Base-by-base conservation (phyloP, 2,888 invertebrate genomes). In the Drosophila cognata region DNA sequence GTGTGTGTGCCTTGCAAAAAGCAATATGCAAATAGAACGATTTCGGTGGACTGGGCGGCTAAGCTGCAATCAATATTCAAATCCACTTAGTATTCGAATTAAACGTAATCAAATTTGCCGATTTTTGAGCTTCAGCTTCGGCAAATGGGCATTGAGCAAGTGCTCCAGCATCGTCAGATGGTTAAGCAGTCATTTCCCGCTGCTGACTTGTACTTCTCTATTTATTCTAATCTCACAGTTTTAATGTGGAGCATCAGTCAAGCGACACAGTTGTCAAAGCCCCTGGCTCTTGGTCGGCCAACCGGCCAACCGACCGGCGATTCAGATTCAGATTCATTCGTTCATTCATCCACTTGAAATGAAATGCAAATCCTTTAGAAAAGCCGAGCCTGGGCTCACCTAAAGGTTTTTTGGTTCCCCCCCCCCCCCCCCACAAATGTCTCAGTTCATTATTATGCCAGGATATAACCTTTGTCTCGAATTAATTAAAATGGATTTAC, bases 401-500 rank as follows among this genome's bases (percentile, higher is more conserved):
- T 67, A 79, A 81, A 69, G 77, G 79, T 61, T 29, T 29, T 66
- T 72, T 52, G 68, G 35, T 56, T 38, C 4, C 4, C 13, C 8
- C 11, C 18, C 11, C 6, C 4, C 36, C 11, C 0, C 18, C 3
- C 0, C 51, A 10, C 10, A 18, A 58, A 41, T 10, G 65, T 38
- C 71, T 74, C 43, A 59, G 76, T 88, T 90, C 86, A 90, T 90
- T 90, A 90, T 80, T 84, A 88, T 90, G 77, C 86, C 75, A 73
- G 75, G 76, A 83, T 81, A 81, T 85, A 90, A 88, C 90, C 91
- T 91, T 90, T 91, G 91, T 91, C 89, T 85, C 85, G 90, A 91
- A 88, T 90, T 90, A 90, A 91, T 90, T 91, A 90, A 90, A 90
- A 90, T 88, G 91, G 90, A 90, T 90, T 90, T 91, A 88, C 91